A percentile compares a stretch with the other conserved stretches of the same genome.
Conservation (phyloP, 2,797 vertebrate species). For the Myotis pilosus region DNA sequence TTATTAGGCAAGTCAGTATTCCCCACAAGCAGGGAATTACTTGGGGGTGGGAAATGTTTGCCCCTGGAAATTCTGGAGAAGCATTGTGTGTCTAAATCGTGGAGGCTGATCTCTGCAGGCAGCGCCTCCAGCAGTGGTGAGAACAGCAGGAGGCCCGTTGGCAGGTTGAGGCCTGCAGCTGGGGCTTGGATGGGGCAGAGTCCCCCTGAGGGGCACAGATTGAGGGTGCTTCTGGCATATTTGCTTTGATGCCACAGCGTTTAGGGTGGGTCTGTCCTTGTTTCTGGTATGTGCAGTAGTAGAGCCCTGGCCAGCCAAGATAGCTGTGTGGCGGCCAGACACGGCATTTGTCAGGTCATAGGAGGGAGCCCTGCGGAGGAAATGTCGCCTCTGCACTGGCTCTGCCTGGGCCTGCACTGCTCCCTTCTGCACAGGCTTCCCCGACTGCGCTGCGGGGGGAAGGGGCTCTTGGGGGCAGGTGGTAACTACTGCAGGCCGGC, state of each 20-base stretch:
- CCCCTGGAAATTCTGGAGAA: background rate
- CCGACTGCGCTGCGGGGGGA: fast-evolving
- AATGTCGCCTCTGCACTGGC: background rate
- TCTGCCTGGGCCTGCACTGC: background rate
- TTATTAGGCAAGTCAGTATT: background rate
- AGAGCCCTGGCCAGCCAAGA: background rate
- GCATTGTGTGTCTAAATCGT: background rate
- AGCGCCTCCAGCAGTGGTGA: no score
- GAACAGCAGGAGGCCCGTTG: no score
- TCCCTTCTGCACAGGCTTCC: background rate
- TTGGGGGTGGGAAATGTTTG: background rate
- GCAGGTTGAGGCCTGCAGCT: background rate
- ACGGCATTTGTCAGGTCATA: background rate
- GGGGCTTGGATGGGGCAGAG: no score
- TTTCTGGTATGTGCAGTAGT: background rate
- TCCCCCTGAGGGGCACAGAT: background rate
- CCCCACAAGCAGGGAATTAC: background rate
- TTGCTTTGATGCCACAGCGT: background rate
- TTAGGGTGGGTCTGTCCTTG: background rate
- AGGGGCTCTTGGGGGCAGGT: background rate
- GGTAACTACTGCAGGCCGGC: fast-evolving
- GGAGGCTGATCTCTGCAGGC: background rate
- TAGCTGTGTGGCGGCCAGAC: fast-evolving
- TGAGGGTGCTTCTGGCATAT: background rate
- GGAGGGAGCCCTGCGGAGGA: background rate